Conservation (phyloP, 2,888 invertebrate genomes). For the Andrena flavipes region DNA sequence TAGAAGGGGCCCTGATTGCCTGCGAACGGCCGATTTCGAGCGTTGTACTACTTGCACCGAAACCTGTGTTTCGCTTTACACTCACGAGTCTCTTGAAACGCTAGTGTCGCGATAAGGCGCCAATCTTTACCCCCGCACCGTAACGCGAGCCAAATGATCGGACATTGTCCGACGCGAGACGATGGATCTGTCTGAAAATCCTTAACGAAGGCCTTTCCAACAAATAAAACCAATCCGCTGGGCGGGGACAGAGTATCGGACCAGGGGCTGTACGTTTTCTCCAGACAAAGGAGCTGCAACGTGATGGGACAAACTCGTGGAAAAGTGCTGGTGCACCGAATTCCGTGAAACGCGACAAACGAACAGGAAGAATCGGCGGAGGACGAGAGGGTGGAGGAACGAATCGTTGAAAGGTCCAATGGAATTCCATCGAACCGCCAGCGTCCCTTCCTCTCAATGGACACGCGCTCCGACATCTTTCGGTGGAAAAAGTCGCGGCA, state of each 20-base stretch:
- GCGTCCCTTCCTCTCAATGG: conserved; percentile 5
- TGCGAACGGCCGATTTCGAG: no score
- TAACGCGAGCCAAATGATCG: no score
- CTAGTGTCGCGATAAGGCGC: conserved; percentile 12
- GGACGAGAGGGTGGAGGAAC: background rate
- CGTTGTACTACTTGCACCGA: no score
- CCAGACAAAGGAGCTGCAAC: conserved; percentile 1
- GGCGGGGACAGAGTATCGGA: background rate
- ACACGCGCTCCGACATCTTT: conserved; percentile 33
- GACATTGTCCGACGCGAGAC: background rate
- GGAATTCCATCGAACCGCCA: conserved; percentile 22
- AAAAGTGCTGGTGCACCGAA: background rate
- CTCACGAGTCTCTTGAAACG: conserved; percentile 32
- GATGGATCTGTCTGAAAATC: background rate
- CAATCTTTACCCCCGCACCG: no score
- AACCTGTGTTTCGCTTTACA: conserved; percentile 22
- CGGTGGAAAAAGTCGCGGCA: conserved; percentile 11
- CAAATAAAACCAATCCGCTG: conserved; percentile 2
- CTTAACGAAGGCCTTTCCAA: background rate
- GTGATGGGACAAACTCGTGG: conserved; percentile 4
- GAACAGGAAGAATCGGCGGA: conserved; percentile 23
- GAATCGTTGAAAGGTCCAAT: conserved; percentile 7
- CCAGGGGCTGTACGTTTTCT: background rate
- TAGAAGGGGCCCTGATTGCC: no score
- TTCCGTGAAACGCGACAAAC: conserved; percentile 32